These are phyloP conservation scores for Orestias chungarensis DNA, from an alignment of 2,797 vertebrate genomes.

Conservation along the genomic window DNA sequence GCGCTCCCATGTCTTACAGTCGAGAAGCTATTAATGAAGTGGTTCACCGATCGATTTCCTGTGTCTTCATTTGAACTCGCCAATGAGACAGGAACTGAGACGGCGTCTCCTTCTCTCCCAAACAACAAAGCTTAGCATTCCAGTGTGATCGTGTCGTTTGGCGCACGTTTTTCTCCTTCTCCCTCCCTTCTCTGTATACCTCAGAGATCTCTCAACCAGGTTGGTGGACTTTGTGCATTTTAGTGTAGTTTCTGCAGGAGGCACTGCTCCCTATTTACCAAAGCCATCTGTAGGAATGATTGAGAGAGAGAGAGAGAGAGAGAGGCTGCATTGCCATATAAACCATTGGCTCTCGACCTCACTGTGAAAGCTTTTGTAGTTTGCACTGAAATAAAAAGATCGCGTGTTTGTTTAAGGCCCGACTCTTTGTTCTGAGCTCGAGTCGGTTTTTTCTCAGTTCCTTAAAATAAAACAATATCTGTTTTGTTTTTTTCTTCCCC, in stretches of 20 bases:
- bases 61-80: constrained; percentile 21
- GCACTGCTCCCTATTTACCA: constrained; percentile 52
- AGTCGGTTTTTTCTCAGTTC: constrained; percentile 56
- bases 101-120: constrained; percentile 22
- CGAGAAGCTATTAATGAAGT: constrained; percentile 62
- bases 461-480: constrained; percentile 78
- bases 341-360: not conserved
- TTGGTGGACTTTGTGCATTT: constrained; percentile 44
- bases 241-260: constrained; percentile 27
- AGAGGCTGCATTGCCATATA: constrained; percentile 17
- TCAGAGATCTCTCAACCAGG: constrained; percentile 53
- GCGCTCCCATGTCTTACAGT: constrained; percentile 61
- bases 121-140: constrained; percentile 55
- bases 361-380: constrained; percentile 1
- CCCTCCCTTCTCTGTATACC: constrained; percentile 43
- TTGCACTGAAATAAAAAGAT: constrained; percentile 14
- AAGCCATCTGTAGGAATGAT: constrained; percentile 55
- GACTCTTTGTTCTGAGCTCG: constrained; percentile 19
- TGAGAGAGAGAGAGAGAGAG: constrained; percentile 35
- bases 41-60: constrained; percentile 54
- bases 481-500: constrained; percentile 8
- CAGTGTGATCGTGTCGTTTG: constrained; percentile 35
- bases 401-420: not conserved
- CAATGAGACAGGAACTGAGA: constrained; percentile 18
- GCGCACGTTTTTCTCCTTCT: not conserved